Percentiles rank a stretch among this genome's conserved stretches.
phyloP scores from a whole-genome alignment of 2,797 vertebrate species.

The Coregonus suidteri region DNA sequence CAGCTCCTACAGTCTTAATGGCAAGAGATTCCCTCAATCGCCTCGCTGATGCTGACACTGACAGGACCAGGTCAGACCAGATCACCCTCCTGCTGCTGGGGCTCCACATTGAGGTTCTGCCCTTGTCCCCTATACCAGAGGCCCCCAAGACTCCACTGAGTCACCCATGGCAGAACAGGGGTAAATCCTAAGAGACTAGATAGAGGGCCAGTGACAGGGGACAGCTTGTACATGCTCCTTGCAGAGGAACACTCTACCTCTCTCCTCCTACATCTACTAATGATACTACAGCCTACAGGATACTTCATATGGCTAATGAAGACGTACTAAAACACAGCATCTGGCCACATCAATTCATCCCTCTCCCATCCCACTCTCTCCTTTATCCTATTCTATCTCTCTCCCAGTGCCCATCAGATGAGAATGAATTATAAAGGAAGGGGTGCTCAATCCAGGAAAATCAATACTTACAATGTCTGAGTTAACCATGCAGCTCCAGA shows the following conservation, averaged over 20 bases:
- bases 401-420: slow-evolving; percentile 52
- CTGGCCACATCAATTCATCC: slow-evolving; percentile 1
- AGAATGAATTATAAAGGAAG: slow-evolving; percentile 76
- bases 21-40: slow-evolving; percentile 46
- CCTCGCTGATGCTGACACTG: slow-evolving; percentile 38
- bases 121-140: background rate
- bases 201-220: background rate
- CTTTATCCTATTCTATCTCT: background rate
- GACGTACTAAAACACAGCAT: slow-evolving; percentile 45
- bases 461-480: slow-evolving; percentile 76
- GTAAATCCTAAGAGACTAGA: slow-evolving; percentile 12
- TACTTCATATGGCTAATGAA: slow-evolving; percentile 45
- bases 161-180: slow-evolving; percentile 15
- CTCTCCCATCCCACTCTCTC: background rate
- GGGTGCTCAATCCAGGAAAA: slow-evolving; percentile 67
- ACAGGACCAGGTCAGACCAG: slow-evolving; percentile 46
- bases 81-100: slow-evolving; percentile 5
- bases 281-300: background rate
- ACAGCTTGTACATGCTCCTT: background rate
- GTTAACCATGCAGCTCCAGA: background rate
- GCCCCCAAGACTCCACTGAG: slow-evolving; percentile 17
- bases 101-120: background rate
- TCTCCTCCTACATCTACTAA: background rate
- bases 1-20: slow-evolving; percentile 77
- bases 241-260: slow-evolving; percentile 4